phyloP scores from a whole-genome alignment of 1,140 invertebrate genomes.

The Catajapyx aquilonaris region DNA sequence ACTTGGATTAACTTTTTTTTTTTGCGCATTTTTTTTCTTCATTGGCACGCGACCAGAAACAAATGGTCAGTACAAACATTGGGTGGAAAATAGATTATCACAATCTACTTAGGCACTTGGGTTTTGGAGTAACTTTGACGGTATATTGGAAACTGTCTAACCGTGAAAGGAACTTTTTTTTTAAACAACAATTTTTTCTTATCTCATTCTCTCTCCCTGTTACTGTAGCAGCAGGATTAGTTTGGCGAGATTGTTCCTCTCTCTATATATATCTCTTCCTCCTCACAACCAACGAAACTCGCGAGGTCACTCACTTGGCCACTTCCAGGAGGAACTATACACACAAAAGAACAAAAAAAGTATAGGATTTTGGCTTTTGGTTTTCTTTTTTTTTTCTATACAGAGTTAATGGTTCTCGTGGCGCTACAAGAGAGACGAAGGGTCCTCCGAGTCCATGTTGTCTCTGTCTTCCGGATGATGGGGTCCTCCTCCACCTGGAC shows the following conservation, averaged over 20 bases:
- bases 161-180: neutral
- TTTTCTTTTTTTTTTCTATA: neutral
- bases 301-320: neutral
- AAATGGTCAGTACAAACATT: no score
- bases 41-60: no score
- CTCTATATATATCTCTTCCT: no score
- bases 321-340: neutral
- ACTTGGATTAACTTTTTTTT: no score
- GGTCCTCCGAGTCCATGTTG: neutral
- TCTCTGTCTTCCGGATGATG: neutral
- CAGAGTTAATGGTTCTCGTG: neutral
- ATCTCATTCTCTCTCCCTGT: no score
- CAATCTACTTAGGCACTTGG: neutral
- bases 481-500: neutral
- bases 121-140: neutral
- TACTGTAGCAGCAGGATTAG: no score
- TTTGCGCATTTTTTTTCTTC: no score
- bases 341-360: neutral
- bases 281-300: neutral
- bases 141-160: neutral
- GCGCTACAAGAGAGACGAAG: neutral
- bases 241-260: no score
- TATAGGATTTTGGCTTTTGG: neutral
- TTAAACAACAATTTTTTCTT: no score
- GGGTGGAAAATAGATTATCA: neutral